These are phyloP conservation scores for Drosophila nannoptera DNA, from an alignment of 1,140 invertebrate genomes.

Conservation along the genomic window DNA sequence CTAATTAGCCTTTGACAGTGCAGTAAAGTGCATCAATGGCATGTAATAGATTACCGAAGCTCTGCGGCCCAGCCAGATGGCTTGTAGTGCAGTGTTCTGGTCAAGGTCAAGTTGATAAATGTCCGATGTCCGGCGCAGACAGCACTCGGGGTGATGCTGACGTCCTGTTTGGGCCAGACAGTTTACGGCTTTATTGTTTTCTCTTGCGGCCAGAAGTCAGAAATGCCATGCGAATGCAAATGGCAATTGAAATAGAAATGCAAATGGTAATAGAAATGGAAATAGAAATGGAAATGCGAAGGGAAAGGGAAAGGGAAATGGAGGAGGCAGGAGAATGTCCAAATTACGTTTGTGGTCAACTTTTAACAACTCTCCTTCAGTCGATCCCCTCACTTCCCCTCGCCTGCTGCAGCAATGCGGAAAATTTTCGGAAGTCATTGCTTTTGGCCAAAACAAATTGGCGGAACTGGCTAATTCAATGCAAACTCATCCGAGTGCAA, in stretches of 20 bases:
- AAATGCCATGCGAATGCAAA: slow-evolving; percentile 13
- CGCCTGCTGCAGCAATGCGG: slow-evolving; percentile 3
- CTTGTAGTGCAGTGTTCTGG: background rate
- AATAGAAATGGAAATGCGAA: slow-evolving; percentile 4
- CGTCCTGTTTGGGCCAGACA: background rate
- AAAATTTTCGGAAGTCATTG: slow-evolving; percentile 11
- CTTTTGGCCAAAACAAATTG: slow-evolving; percentile 38
- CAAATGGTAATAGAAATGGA: slow-evolving; percentile 7
- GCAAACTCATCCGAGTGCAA: slow-evolving; percentile 57
- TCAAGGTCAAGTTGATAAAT: slow-evolving; percentile 32
- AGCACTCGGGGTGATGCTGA: slow-evolving; percentile 8
- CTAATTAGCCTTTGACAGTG: slow-evolving; percentile 34
- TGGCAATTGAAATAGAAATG: background rate
- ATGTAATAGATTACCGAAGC: background rate
- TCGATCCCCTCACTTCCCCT: too few species aligned
- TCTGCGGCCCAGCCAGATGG: background rate
- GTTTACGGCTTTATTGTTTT: slow-evolving; percentile 14
- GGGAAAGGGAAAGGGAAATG: slow-evolving; percentile 14
- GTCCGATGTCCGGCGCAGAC: slow-evolving; percentile 19
- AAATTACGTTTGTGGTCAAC: slow-evolving; percentile 29
- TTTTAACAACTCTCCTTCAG: too few species aligned
- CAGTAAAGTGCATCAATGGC: slow-evolving; percentile 14
- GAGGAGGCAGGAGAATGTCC: slow-evolving; percentile 1
- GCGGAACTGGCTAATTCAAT: slow-evolving; percentile 59
- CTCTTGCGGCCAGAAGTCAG: background rate